Base-by-base conservation (phyloP, 1,140 invertebrate species). In the Drosophila carrolli region DNA sequence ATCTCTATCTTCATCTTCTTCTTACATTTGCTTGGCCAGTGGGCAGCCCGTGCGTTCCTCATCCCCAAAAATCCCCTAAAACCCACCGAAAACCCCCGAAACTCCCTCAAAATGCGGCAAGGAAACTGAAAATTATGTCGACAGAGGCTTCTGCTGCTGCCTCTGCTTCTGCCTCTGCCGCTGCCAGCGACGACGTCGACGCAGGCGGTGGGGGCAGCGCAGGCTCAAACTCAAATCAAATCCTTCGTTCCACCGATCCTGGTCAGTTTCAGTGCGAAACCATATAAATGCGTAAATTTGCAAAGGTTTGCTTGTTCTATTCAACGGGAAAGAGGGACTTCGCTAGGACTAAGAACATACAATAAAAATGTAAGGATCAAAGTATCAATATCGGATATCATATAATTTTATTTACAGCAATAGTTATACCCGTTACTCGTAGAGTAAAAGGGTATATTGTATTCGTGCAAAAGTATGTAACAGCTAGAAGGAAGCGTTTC, bases 251-350 rank as follows among this genome's bases (percentile, higher is more conserved):
- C 56, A 16, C 38, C 40, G 10, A 38, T 43, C 35, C 50, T 60
- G 70, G 62, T 78, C 65, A 62, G 73, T 71, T 73, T 41, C 51
- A 51, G 56, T 62, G 62, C 58, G 74, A 67, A 51, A 43, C 56
- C 75, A 82, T 86, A 86, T 81, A 82, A 86, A 86, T 86, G 82
- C 83, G 83, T 79, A 82, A 82, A 86, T 86, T 81, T 78, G 73
- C 82, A 81, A 75, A 57, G 48, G 53, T 71, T 74, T 46, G 38
- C 58, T 46, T 16, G 40, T 37, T 43, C 35, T 16, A 16, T 16
- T 29, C 16, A 27, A 23, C 8, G 19, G 14, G n/a, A 29, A 51
- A 35, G 47, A 53, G 72, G 50, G 53, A 9, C 13, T 13, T 27
- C 23, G 41, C 23, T 16, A 5, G 44, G 10, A 14, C 5, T 3